Conservation (phyloP, 2,888 invertebrate species). For the Bembecia ichneumoniformis region DNA sequence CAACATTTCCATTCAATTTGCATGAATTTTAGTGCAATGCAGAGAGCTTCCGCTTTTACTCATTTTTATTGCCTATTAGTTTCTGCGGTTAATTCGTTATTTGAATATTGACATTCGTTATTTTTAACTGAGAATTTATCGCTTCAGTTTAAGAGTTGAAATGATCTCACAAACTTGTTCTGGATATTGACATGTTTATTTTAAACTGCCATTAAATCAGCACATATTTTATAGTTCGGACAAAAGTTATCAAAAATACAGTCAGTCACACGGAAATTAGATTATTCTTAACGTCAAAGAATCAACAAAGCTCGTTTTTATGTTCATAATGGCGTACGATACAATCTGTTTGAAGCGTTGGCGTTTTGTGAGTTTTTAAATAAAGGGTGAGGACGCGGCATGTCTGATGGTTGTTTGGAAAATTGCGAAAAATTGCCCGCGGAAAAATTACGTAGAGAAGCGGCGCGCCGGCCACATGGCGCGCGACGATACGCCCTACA, state of each 20-base stretch:
- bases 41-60: slow-evolving; percentile 40
- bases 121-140: too few relatives aligned
- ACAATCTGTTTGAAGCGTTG: slow-evolving; percentile 23
- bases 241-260: not conserved
- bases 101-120: slow-evolving; percentile 5
- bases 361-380: slow-evolving; percentile 39
- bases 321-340: slow-evolving; percentile 20
- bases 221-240: too few relatives aligned
- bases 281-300: slow-evolving; percentile 27
- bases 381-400: slow-evolving; percentile 38
- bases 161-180: not conserved
- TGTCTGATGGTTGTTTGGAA: slow-evolving; percentile 48
- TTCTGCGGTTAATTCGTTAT: slow-evolving; percentile 23
- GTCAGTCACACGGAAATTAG: slow-evolving; percentile 10
- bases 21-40: slow-evolving; percentile 46
- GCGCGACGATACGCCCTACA: slow-evolving; percentile 61
- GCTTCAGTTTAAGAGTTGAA: not conserved
- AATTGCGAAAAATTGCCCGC: slow-evolving; percentile 55
- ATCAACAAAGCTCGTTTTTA: slow-evolving; percentile 16
- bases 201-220: not conserved
- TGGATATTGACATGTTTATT: not conserved
- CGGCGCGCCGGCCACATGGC: slow-evolving; percentile 55
- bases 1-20: slow-evolving; percentile 54
- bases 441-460: slow-evolving; percentile 58
- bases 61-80: slow-evolving; percentile 48